Conservation (phyloP, 2,888 invertebrate species). For the Machimus rusticus region DNA sequence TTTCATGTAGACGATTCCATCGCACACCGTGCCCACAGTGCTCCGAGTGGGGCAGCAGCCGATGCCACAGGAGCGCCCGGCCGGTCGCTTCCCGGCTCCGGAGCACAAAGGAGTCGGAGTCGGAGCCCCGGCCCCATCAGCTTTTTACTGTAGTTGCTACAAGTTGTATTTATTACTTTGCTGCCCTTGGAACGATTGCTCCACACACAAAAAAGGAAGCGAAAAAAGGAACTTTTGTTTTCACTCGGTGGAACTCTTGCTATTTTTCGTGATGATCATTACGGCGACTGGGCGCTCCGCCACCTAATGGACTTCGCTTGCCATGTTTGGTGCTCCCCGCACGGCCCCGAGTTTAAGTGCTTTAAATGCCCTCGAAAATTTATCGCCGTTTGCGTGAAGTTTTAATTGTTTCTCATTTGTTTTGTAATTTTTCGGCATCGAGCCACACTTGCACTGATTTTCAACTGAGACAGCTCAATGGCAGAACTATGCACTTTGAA, state of each 20-base stretch:
- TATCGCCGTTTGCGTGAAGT: not conserved
- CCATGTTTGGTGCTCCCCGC: not conserved
- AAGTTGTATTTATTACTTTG: conserved; percentile 24
- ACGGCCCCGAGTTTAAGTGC: not conserved
- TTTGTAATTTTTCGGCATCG: not conserved
- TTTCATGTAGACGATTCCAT: conserved; percentile 35
- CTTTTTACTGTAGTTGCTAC: conserved; percentile 34
- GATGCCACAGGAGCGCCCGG: not conserved
- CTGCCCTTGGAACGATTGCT: conserved; percentile 33
- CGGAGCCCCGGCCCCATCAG: not conserved
- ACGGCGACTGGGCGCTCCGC: not conserved
- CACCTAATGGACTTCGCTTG: not conserved
- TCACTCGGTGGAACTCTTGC: conserved; percentile 30
- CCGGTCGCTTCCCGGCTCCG: not conserved
- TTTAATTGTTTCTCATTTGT: not conserved
- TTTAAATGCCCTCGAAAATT: not conserved
- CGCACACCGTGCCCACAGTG: not conserved
- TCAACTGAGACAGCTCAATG: not conserved
- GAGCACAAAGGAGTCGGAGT: not conserved
- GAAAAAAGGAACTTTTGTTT: conserved; percentile 29
- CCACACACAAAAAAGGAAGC: conserved; percentile 7
- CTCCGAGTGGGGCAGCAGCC: not conserved
- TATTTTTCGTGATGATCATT: conserved; percentile 25
- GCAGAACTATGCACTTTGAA: not conserved
- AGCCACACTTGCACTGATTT: not conserved